Base-by-base conservation (phyloP, 2,797 vertebrate species). In the Tarsius wallacei region DNA sequence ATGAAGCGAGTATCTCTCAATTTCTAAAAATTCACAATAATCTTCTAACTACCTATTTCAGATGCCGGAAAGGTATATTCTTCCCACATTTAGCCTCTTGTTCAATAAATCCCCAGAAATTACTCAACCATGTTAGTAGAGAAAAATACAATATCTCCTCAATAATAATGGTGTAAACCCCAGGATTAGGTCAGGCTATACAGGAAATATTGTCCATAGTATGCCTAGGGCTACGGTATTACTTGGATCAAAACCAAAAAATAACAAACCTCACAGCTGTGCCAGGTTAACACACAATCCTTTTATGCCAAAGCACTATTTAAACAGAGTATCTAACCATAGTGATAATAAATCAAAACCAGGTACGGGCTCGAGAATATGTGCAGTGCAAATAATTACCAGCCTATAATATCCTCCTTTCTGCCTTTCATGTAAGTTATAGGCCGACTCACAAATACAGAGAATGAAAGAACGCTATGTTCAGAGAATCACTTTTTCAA, bases 1-100 rank as follows among this genome's bases (percentile, higher is more conserved):
- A 26, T 76, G 8, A 93, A 24, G 64, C 81, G 51, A 6, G 6
- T 24, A 76, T 17, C 78, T 94, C 49, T 73, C 64, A 81, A 86
- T 77, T 81, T 92, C 47, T 81, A 95, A 84, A 63, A 93, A 94
- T 19, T 85, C 81, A 93, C 11, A 47, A 82, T 77, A 51, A 96
- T 85, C 63, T 96, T 74, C 51, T 47, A 78, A 66, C 51, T 26
- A 91, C n/a, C n/a, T 81, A 33, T 28, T 84, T 92, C 85, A 84
- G 71, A 84, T 8, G 22, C 17, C 55, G 7, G 33, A 81, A 92
- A 55, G 21, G 49, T 88, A 47, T 76, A 57, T 90, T 93, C 66
- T 90, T 93, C 68, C 61, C 47, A 82, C 21, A 68, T 77, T 51
- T 24, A 88, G 33, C 31, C 42, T 17, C 49, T 80, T 73, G 28